phyloP scores from a whole-genome alignment of 2,113 vertebrate genomes.

The Charina bottae region DNA sequence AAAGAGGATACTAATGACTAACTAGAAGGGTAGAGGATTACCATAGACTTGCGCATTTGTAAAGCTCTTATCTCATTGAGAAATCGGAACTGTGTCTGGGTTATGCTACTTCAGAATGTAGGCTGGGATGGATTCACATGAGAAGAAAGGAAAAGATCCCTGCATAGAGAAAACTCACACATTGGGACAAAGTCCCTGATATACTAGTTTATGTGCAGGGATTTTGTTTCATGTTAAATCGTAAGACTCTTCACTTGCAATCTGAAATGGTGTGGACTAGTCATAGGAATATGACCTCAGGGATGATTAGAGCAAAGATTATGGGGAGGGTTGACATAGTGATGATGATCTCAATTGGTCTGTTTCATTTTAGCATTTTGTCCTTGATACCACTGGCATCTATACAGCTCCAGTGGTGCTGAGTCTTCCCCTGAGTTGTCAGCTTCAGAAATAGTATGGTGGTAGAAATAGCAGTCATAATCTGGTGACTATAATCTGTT shows the following conservation, averaged over 20 bases:
- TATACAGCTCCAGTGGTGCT: background rate
- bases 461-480: background rate
- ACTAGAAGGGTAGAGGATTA: background rate
- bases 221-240: background rate
- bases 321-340: background rate
- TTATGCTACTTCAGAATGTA: background rate
- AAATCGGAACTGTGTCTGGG: background rate
- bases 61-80: background rate
- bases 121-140: background rate
- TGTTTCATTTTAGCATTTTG: slow-evolving; percentile 19
- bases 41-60: background rate
- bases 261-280: background rate
- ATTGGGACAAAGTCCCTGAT: background rate
- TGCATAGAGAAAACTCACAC: background rate
- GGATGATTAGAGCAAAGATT: background rate
- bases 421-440: background rate
- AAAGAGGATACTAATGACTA: slow-evolving; percentile 14
- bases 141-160: background rate
- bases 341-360: slow-evolving; percentile 6
- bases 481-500: slow-evolving; percentile 13
- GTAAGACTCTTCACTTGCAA: background rate
- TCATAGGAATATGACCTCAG: background rate
- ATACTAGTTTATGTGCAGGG: background rate
- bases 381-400: slow-evolving; percentile 2
- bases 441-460: slow-evolving; percentile 10